These are phyloP conservation scores for Pao palembangensis DNA, from an alignment of 2,113 vertebrate species.

Conservation along the genomic window DNA sequence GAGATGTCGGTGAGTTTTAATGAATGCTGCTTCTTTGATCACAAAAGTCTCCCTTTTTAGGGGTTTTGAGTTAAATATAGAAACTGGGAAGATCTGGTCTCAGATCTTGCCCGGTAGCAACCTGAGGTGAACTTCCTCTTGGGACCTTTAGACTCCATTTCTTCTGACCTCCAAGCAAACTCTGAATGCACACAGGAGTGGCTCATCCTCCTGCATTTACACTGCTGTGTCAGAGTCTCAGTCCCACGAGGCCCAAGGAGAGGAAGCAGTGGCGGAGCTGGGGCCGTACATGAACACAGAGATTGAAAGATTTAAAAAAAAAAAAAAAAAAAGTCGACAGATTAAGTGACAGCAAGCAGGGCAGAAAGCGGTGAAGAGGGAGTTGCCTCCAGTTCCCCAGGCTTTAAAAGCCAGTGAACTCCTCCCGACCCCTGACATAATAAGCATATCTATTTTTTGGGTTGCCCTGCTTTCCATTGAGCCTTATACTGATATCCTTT, in stretches of 20 bases:
- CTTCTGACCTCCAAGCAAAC: conserved; percentile 71
- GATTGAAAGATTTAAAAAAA: conserved; percentile 25
- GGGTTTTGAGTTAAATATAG: conserved; percentile 27
- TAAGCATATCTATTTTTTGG: conserved; percentile 68
- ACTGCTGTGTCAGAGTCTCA: conserved; percentile 55
- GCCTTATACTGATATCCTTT: conserved; percentile 67
- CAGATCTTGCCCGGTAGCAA: conserved; percentile 41
- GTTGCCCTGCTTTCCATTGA: conserved; percentile 52
- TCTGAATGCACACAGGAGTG: conserved; percentile 65
- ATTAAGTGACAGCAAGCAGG: conserved; percentile 52
- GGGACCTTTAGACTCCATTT: conserved; percentile 70
- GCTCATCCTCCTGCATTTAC: conserved; percentile 68
- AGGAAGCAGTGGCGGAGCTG: background rate
- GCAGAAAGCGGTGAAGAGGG: conserved; percentile 44
- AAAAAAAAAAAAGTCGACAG: conserved; percentile 22
- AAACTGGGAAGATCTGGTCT: conserved; percentile 29
- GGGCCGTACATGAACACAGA: conserved; percentile 24
- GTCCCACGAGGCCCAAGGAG: conserved; percentile 55
- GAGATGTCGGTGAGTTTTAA: conserved; percentile 39
- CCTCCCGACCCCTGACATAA: conserved; percentile 72
- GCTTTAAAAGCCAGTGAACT: conserved; percentile 67
- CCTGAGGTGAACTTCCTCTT: conserved; percentile 63
- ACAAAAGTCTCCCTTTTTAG: conserved; percentile 37
- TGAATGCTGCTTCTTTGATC: conserved; percentile 55
- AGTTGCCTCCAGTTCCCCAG: conserved; percentile 58